Evolutionary conservation across 2,113 vertebrate species (phyloP).

Genomic region (Perognathus longimembris): DNA sequence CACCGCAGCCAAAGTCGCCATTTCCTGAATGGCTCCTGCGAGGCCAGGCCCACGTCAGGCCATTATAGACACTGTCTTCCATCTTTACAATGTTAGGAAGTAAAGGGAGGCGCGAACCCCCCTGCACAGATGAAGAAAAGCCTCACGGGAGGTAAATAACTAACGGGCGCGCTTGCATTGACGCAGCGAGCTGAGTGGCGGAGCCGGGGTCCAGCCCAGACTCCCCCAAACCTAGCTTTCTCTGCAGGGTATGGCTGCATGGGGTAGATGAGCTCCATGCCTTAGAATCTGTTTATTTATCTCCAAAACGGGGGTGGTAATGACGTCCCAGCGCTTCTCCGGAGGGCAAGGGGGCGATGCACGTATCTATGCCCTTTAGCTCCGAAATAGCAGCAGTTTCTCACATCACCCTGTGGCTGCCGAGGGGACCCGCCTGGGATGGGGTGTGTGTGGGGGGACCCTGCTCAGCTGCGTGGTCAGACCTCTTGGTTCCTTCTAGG

Average conservation of each 20-base stretch:
- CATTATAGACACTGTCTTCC: neutral
- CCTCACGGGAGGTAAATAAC: neutral
- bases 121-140: conserved; percentile 33
- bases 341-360: neutral
- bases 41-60: neutral
- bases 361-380: neutral
- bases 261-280: neutral
- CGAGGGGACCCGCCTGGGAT: too few relatives aligned
- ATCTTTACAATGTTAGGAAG: neutral
- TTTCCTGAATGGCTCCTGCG: neutral
- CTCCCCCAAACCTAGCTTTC: neutral
- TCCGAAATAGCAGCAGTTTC: neutral
- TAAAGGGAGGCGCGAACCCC: neutral
- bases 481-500: neutral
- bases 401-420: conserved; percentile 8
- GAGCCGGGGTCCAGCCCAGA: neutral
- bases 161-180: neutral
- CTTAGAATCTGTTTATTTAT: conserved; percentile 34
- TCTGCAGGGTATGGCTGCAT: neutral
- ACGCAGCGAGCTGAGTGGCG: neutral
- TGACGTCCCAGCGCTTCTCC: neutral
- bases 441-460: neutral
- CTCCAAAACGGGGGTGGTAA: neutral
- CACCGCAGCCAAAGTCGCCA: neutral
- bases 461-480: neutral